Evolutionary conservation across 2,888 invertebrate genomes (phyloP), one percentile per base, ranked within the genome.

Genomic region (Apamea sordens): DNA sequence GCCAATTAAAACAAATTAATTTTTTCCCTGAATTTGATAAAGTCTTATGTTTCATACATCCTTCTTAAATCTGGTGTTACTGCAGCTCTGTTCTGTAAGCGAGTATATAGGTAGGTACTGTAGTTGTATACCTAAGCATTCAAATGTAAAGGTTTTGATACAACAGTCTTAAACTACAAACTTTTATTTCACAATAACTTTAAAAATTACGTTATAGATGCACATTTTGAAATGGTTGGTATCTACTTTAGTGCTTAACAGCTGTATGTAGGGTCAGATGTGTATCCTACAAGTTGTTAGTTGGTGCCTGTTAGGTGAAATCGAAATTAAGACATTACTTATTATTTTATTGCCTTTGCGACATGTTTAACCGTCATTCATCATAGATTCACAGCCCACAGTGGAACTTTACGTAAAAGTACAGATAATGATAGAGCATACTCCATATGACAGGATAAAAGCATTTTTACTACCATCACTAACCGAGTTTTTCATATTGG

Each of bases 381-480:
- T 79, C 28, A 36, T 11, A 36, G 28, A 61, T 61, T 36, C 21
- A 44, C 10, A 28, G 2, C 28, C 28, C 8, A 32, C 10, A 32
- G 6, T 32, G 13, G 8, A 77, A 56, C 1, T 47, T 67, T 13
- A 65, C 44, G 2, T 56, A n/a, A 32, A 59, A 0, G 13, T 59
- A 24, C 41, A 11, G 6, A 28, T 36, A 63, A 21, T 83, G 10
- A 32, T 15, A 28, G 8, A 59, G 18, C 41, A n/a, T 18, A 50
- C 13, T 61, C 2, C 10, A 59, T 5, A n/a, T 32, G 36, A 32
- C 65, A 41, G 13, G 83, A 77, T 84, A 82, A 86, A 86, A 84
- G 84, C 86, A 67, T 84, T 82, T 77, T 84, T 74, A 84, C 36
- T 36, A 28, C 61, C 13, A 1, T 41, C 36, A 68, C 41, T 59